These are phyloP conservation scores for Cephus spinipes DNA, from an alignment of 2,888 invertebrate genomes.

Conservation along the genomic window DNA sequence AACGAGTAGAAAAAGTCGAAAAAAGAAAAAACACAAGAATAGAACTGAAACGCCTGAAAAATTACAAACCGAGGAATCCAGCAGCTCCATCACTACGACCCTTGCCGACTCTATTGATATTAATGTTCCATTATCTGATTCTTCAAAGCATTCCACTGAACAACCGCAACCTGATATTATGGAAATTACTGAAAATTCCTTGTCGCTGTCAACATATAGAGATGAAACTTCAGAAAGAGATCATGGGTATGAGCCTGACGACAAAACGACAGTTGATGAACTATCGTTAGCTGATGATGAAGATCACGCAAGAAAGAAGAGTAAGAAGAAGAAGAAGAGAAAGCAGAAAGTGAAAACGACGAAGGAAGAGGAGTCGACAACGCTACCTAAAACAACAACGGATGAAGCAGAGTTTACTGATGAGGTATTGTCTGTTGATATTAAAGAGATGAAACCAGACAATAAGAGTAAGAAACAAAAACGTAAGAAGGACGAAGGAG, in stretches of 20 bases:
- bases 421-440: conserved; percentile 47
- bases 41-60: conserved; percentile 33
- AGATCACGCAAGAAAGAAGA: conserved; percentile 62
- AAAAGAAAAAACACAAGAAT: conserved; percentile 53
- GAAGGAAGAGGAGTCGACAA: conserved; percentile 68
- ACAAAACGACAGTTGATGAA: conserved; percentile 73
- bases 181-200: conserved; percentile 33
- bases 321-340: conserved; percentile 67
- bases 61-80: conserved; percentile 25
- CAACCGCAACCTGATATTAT: conserved; percentile 60
- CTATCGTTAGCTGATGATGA: conserved; percentile 56
- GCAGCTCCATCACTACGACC: conserved; percentile 62
- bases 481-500: conserved; percentile 60
- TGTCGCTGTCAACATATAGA: conserved; percentile 41
- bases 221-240: conserved; percentile 66
- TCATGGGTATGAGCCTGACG: conserved; percentile 81
- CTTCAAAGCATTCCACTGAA: conserved; percentile 69
- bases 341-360: conserved; percentile 69
- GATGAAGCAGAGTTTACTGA: conserved; percentile 65
- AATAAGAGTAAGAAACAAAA: conserved; percentile 69
- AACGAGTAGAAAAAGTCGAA: conserved; percentile 38
- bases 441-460: conserved; percentile 51
- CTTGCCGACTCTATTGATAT: conserved; percentile 71
- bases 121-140: conserved; percentile 68
- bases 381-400: conserved; percentile 60